These are phyloP conservation scores for Orientallactaga sibirica DNA, from an alignment of 2,797 vertebrate genomes.

Conservation along the genomic window DNA sequence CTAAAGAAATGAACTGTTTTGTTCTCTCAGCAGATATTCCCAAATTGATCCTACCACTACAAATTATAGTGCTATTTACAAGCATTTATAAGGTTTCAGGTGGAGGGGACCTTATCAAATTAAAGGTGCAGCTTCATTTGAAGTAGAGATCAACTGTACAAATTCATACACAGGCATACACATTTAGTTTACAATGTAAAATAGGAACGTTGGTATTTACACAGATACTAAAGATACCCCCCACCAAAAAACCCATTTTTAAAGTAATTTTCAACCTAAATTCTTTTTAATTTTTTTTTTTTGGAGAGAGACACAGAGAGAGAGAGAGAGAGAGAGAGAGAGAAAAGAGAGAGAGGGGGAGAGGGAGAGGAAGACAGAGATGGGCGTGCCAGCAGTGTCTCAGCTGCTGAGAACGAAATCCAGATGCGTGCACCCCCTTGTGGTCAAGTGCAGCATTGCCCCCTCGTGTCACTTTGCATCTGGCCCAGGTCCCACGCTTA, in stretches of 20 bases:
- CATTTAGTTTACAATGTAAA: slow-evolving; percentile 83
- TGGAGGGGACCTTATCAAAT: slow-evolving; percentile 83
- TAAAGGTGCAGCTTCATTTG: slow-evolving; percentile 84
- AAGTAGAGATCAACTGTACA: slow-evolving; percentile 83
- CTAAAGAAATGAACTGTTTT: slow-evolving; percentile 83
- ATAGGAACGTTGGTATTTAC: slow-evolving; percentile 85
- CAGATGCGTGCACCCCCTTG: too few relatives aligned
- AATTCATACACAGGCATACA: slow-evolving; percentile 83
- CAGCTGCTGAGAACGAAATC: too few relatives aligned
- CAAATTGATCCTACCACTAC: slow-evolving; percentile 83
- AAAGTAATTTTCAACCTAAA: slow-evolving; percentile 74
- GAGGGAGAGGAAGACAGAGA: too few relatives aligned
- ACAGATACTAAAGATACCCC: slow-evolving; percentile 78
- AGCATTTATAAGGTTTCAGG: slow-evolving; percentile 83
- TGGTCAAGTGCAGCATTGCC: too few relatives aligned
- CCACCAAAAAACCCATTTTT: slow-evolving; percentile 30
- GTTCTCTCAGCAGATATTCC: slow-evolving; percentile 87
- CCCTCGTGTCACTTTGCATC: too few relatives aligned
- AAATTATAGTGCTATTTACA: slow-evolving; percentile 86
- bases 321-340: too few relatives aligned
- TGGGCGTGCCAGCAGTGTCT: too few relatives aligned
- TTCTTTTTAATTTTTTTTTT: background rate
- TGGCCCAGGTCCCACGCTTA: too few relatives aligned
- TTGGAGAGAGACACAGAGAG: too few relatives aligned
- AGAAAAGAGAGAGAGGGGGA: too few relatives aligned